Evolutionary conservation across 2,113 vertebrate genomes (phyloP), one percentile per base, ranked within the genome.

Genomic region (Gavialis gangeticus): DNA sequence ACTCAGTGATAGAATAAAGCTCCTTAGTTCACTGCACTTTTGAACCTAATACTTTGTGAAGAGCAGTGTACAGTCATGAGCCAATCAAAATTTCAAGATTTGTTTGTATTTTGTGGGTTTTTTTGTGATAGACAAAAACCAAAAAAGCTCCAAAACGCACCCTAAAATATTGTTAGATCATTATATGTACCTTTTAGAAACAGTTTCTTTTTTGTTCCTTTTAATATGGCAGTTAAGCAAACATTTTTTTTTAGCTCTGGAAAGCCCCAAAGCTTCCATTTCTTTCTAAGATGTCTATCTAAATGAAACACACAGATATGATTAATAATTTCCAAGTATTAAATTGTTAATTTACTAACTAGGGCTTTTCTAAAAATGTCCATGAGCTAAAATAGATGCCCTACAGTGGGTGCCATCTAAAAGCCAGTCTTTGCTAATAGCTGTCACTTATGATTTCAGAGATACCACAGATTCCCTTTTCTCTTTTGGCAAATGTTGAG

Each of bases 71-170:
- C 93, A 63, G n/a, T 86, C 85, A 96, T 97, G 96, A 97, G 97
- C 96, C 97, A 97, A 98, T 97, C 97, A 98, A 95, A 85, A 80
- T 85, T 95, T 93, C 87, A 96, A 92, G 81, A 96, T 96, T 84
- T 97, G 93, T 92, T 91, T 93, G 93, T n/a, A n/a, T n/a, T n/a
- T n/a, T n/a, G n/a, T n/a, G n/a, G n/a, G n/a, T 95, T 46, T 46
- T 46, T 46, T 46, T 3, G 46, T 46, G 46, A 46, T 46, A 9
- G 46, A 46, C 46, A 46, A 46, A 46, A 46, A 46, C 46, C 92
- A 92, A 96, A 97, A 95, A 90, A 82, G 56, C 83, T 93, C 79
- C 46, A 46, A 46, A 46, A 46, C 46, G 7, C 46, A 46, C 96
- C 92, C 97, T 97, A 96, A 97, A 96, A 92, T 97, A 80, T 95